phyloP scores from a whole-genome alignment of 2,113 vertebrate species.

The Australoheros scitulus region DNA sequence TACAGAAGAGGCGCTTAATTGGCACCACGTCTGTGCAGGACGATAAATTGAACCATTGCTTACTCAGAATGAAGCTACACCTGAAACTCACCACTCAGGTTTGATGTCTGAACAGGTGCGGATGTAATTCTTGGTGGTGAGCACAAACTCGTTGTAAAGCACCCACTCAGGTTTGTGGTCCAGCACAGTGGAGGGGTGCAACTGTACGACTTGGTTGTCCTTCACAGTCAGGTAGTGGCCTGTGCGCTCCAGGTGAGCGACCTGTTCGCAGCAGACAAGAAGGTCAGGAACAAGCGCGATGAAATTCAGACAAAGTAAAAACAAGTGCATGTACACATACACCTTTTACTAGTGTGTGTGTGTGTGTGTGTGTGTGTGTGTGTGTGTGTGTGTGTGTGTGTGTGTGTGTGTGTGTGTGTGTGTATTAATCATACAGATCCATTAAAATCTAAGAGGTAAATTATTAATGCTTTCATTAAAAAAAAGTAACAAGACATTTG shows the following conservation, averaged over 20 bases:
- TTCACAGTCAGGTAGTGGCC: constrained; percentile 97
- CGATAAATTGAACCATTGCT: background rate
- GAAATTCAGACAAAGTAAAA: background rate
- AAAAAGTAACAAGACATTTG: constrained; percentile 15
- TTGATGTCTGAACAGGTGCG: constrained; percentile 97
- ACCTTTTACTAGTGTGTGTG: rapidly evolving
- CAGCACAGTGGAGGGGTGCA: constrained; percentile 96
- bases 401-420: background rate
- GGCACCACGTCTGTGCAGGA: background rate
- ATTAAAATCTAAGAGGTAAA: background rate
- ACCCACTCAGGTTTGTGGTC: constrained; percentile 99
- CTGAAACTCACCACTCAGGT: constrained; percentile 89
- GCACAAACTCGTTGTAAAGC: constrained; percentile 97
- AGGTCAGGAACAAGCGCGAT: background rate
- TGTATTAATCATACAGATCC: background rate
- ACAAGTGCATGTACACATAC: background rate
- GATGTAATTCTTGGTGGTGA: constrained; percentile 98
- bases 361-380: background rate
- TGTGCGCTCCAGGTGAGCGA: constrained; percentile 95
- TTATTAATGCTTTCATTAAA: background rate
- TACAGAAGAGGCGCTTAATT: rapidly evolving
- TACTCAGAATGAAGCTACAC: background rate
- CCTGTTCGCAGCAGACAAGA: constrained; percentile 69
- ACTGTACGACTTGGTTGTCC: constrained; percentile 97
- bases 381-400: rapidly evolving